Evolutionary conservation across 2,113 vertebrate genomes (phyloP).

Genomic region (Lepus americanus): DNA sequence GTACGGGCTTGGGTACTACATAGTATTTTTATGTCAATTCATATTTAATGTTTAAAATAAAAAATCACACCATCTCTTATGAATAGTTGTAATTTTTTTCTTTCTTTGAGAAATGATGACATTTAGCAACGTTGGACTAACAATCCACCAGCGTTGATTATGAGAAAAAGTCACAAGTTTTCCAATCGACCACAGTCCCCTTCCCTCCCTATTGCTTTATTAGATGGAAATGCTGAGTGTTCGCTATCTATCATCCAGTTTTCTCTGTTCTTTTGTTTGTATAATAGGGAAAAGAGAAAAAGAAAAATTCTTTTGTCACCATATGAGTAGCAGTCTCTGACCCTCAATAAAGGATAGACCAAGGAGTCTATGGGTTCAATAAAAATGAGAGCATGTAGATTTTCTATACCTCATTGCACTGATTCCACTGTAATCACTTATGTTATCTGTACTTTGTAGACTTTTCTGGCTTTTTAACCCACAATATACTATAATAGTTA

Average conservation of each 20-base stretch:
- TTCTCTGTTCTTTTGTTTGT: not conserved
- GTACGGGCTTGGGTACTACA: not conserved
- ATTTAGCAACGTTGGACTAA: not conserved
- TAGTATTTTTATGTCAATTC: not conserved
- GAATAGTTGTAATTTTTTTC: not conserved
- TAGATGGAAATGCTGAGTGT: not conserved
- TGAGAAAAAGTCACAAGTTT: not conserved
- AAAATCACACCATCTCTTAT: not conserved
- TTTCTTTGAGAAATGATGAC: not conserved
- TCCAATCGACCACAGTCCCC: not conserved
- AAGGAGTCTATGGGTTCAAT: not conserved
- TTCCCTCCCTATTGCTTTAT: not conserved
- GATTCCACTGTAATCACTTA: constrained; percentile 3
- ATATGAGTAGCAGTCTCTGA: not conserved
- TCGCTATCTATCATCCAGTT: not conserved
- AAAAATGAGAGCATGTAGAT: not conserved
- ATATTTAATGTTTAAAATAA: not conserved
- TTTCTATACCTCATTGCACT: not conserved
- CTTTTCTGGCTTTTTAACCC: not conserved
- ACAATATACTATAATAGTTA: not conserved
- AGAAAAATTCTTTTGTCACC: not conserved
- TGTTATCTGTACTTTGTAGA: not conserved
- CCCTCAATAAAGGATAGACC: not conserved
- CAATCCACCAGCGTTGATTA: not conserved
- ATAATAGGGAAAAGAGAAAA: not conserved